Conservation (phyloP, 2,113 vertebrate species). For the Geococcyx californianus region DNA sequence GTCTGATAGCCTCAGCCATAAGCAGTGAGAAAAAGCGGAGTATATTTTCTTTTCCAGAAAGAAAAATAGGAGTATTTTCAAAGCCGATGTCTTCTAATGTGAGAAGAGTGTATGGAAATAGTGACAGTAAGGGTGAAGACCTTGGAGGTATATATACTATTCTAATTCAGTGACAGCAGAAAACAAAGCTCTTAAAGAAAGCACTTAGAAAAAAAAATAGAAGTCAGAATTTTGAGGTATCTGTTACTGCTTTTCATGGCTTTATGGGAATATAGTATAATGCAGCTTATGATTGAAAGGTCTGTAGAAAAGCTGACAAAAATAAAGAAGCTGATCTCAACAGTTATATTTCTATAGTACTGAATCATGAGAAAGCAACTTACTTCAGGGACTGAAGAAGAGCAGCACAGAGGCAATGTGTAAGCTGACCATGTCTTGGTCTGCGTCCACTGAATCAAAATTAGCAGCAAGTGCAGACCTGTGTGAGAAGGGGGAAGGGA, state of each 20-base stretch:
- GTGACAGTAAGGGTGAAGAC: neutral
- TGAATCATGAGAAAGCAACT: conserved; percentile 61
- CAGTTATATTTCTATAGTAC: conserved; percentile 52
- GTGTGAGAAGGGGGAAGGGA: conserved; percentile 22
- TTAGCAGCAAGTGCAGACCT: neutral
- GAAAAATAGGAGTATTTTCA: neutral
- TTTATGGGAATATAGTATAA: conserved; percentile 22
- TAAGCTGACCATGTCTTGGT: conserved; percentile 58
- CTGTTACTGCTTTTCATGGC: conserved; percentile 40
- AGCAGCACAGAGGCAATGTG: neutral
- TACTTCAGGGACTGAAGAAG: conserved; percentile 17
- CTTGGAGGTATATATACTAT: neutral
- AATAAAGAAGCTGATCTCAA: conserved; percentile 67
- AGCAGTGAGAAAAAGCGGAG: neutral
- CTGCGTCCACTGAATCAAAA: conserved; percentile 35
- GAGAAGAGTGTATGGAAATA: neutral
- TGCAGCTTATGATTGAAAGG: conserved; percentile 43
- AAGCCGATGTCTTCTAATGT: neutral
- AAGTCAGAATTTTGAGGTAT: conserved; percentile 30
- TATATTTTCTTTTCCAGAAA: neutral
- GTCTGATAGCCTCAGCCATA: neutral
- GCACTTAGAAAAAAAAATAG: neutral
- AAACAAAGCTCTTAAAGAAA: conserved; percentile 34
- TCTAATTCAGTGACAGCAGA: conserved; percentile 24
- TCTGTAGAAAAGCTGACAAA: conserved; percentile 50